Conservation (phyloP, 2,888 invertebrate species). For the Epinotia ramella region DNA sequence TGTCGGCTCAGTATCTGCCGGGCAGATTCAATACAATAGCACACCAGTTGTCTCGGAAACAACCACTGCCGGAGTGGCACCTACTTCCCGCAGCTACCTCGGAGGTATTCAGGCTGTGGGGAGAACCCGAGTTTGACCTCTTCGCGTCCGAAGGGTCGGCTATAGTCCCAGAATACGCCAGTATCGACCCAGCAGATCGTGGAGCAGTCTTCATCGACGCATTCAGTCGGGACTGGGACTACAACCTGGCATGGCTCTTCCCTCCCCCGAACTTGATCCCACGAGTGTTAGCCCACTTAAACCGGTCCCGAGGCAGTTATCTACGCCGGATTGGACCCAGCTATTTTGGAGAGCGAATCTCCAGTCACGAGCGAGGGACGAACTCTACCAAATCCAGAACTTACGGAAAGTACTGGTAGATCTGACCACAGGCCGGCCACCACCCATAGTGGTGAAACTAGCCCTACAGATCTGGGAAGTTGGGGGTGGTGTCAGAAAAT, state of each 20-base stretch:
- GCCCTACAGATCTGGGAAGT: conserved; percentile 5
- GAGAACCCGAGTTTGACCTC: conserved; percentile 6
- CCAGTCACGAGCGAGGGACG: not conserved
- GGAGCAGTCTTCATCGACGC: conserved; percentile 13
- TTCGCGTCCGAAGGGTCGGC: conserved; percentile 11
- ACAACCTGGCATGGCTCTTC: conserved; percentile 13
- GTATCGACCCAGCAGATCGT: conserved; percentile 9
- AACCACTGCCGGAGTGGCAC: conserved; percentile 19
- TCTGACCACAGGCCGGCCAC: conserved; percentile 11
- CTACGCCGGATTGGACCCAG: conserved; percentile 7
- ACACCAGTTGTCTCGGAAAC: conserved; percentile 20
- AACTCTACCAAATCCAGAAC: conserved; percentile 8
- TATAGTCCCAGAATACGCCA: conserved; percentile 8
- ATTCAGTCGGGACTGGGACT: conserved; percentile 12
- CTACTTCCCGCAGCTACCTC: conserved; percentile 9
- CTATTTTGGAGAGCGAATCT: conserved; percentile 18
- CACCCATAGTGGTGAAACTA: not conserved
- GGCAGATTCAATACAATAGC: conserved; percentile 21
- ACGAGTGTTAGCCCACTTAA: conserved; percentile 13
- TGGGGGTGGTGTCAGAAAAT: conserved; percentile 25
- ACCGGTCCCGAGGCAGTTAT: conserved; percentile 4
- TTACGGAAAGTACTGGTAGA: conserved; percentile 14
- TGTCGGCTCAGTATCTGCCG: conserved; percentile 1
- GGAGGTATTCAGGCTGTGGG: conserved; percentile 12
- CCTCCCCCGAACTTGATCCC: conserved; percentile 19